Evolutionary conservation across 2,113 vertebrate species (phyloP).

Genomic region (Craseonycteris thonglongyai): DNA sequence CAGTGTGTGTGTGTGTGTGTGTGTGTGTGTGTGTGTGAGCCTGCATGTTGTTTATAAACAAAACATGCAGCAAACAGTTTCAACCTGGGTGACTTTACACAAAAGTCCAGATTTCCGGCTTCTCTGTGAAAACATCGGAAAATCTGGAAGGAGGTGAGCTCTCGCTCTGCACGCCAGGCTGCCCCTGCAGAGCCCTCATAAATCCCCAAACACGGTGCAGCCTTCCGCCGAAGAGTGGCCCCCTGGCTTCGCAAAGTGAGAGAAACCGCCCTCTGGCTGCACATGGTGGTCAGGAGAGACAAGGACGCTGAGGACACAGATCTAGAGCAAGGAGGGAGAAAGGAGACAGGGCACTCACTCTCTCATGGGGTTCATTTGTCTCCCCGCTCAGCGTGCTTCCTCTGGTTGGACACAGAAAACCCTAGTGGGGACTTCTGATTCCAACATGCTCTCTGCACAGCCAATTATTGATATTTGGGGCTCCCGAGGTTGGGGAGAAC

Average conservation of each 20-base stretch:
- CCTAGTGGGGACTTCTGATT: conserved; percentile 59
- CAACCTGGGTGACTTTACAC: not conserved
- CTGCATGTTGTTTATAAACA: not conserved
- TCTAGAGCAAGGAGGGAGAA: not conserved
- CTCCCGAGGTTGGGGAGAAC: conserved; percentile 58
- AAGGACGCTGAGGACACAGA: not conserved
- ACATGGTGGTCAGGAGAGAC: not conserved
- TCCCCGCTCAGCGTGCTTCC: not conserved
- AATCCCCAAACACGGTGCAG: not conserved
- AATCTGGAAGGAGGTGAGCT: not conserved
- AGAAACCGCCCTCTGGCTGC: not conserved
- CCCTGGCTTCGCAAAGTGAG: not conserved
- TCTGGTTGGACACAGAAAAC: conserved; percentile 58
- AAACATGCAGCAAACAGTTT: not conserved
- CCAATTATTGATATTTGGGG: conserved; percentile 68
- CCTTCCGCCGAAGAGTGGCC: not conserved
- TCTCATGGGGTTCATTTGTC: not conserved
- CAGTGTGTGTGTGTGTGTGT: not conserved
- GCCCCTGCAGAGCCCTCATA: not conserved
- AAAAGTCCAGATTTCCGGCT: not conserved
- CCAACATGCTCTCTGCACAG: conserved; percentile 59
- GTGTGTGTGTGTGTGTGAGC: not conserved
- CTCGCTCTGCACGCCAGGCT: not conserved
- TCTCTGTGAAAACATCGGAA: not conserved
- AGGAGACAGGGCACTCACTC: not conserved